Base-by-base conservation (phyloP, 2,113 vertebrate species). In the Solenodon paradoxus region DNA sequence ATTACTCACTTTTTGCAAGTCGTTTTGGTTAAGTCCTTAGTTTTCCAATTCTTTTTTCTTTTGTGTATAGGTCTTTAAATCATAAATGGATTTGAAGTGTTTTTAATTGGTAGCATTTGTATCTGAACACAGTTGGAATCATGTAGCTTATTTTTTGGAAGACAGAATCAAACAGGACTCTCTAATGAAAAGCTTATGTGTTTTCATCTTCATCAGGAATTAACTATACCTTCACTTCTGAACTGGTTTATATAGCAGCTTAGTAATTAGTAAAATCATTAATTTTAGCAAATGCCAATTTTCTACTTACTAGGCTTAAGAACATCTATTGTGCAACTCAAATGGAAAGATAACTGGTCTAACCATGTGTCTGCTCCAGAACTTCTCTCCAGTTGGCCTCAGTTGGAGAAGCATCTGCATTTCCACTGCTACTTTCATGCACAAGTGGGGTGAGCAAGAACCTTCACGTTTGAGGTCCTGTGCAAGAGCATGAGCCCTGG, bases 41-140 rank as follows among this genome's bases (percentile, higher is more conserved):
- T 64, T 90, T 79, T 22, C 32, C 40, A 87, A 74, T 4, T 83
- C 51, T 71, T 2, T 74, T 11, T 30, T 77, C 30, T 72, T 90
- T 71, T 57, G 2, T 53, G 11, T 63, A 12, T 49, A 75, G n/a
- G 42, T 47, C 51, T 95, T 82, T 86, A 84, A 35, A 66, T 26
- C 45, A 77, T 53, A 91, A 92, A 71, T 68, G 93, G 51, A 86
- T 66, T n/a, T 68, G n/a, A 79, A 95, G 38, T 30, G 42, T 59
- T n/a, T 79, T 93, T 78, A 80, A 81, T 40, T 87, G 30, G 45
- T 93, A 59, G 32, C 20, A 84, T 64, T 95, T 85, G 20, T 51
- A 71, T 85, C 35, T 61, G 64, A 74, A 92, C 86, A 86, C 1
- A 45, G 19, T 88, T 93, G 81, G 47, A 82, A 64, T 61, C 30